phyloP scores from a whole-genome alignment of 2,797 vertebrate species.

The Brachyrhaphis roseni region DNA sequence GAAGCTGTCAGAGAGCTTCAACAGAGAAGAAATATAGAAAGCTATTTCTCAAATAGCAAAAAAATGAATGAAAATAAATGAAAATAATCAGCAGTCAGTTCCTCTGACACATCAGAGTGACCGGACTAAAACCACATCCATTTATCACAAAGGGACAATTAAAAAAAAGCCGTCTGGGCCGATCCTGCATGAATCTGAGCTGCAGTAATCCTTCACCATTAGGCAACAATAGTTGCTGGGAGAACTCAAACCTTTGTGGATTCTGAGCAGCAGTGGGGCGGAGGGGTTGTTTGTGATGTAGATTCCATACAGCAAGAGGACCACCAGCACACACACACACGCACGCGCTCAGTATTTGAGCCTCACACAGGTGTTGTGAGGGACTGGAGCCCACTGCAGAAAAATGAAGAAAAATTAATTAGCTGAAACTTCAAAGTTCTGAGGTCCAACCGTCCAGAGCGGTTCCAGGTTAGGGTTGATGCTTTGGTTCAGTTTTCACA shows the following conservation, averaged over 20 bases:
- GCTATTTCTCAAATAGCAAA: conserved; percentile 42
- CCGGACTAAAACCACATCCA: conserved; percentile 60
- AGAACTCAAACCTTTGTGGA: conserved; percentile 64
- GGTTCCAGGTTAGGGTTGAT: background rate
- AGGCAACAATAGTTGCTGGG: conserved; percentile 47
- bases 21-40: conserved; percentile 19
- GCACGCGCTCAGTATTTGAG: background rate
- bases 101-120: conserved; percentile 65
- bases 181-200: conserved; percentile 75
- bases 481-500: background rate
- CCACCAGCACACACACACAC: conserved; percentile 63
- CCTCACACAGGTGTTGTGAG: background rate
- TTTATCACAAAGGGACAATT: conserved; percentile 77
- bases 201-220: conserved; percentile 68
- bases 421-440: background rate
- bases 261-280: conserved; percentile 39
- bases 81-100: conserved; percentile 71
- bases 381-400: background rate
- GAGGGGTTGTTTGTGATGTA: conserved; percentile 67
- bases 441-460: background rate
- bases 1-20: conserved; percentile 30
- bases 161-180: conserved; percentile 40
- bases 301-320: conserved; percentile 54
- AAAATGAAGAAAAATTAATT: background rate
- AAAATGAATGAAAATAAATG: conserved; percentile 19